Percentiles rank a stretch among this genome's conserved stretches.
Evolutionary conservation across 2,888 invertebrate species (phyloP).

Genomic region (Timandra comae): DNA sequence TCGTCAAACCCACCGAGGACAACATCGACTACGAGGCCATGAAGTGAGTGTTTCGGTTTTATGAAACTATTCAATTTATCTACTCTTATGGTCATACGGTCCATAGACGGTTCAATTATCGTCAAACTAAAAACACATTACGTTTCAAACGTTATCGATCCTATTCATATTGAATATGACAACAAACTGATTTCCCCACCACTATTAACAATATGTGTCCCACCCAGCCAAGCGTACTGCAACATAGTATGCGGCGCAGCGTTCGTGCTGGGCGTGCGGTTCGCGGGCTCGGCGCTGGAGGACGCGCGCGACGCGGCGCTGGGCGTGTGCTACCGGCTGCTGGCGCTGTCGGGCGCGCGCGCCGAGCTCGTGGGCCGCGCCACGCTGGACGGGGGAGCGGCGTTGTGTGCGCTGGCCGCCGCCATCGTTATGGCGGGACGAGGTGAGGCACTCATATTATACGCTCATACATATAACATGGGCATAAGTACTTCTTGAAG

Average conservation of each 20-base stretch:
- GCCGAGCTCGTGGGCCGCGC: conserved; percentile 93
- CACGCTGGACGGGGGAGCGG: conserved; percentile 92
- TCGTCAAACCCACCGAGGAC: conserved; percentile 82
- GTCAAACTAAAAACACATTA: too few species aligned
- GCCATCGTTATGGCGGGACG: conserved; percentile 79
- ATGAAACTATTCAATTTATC: too few species aligned
- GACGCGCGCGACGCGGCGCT: conserved; percentile 88
- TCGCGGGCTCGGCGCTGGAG: conserved; percentile 92
- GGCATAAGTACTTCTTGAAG: neutral
- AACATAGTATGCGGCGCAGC: conserved; percentile 97
- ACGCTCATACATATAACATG: too few species aligned
- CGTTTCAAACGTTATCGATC: too few species aligned
- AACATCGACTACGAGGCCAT: conserved; percentile 94
- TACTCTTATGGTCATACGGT: too few species aligned
- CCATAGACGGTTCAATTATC: too few species aligned
- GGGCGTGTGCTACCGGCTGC: conserved; percentile 83
- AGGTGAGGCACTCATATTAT: too few species aligned
- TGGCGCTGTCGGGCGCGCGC: conserved; percentile 81
- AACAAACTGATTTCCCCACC: too few species aligned
- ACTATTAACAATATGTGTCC: too few species aligned
- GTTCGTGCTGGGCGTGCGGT: conserved; percentile 94
- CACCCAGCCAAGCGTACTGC: conserved; percentile 94
- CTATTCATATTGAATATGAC: too few species aligned
- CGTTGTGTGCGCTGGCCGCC: conserved; percentile 87
- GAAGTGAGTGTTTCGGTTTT: conserved; percentile 82